Evolutionary conservation across 2,797 vertebrate genomes (phyloP), one percentile per base, ranked within the genome.

Genomic region (Channa striata): DNA sequence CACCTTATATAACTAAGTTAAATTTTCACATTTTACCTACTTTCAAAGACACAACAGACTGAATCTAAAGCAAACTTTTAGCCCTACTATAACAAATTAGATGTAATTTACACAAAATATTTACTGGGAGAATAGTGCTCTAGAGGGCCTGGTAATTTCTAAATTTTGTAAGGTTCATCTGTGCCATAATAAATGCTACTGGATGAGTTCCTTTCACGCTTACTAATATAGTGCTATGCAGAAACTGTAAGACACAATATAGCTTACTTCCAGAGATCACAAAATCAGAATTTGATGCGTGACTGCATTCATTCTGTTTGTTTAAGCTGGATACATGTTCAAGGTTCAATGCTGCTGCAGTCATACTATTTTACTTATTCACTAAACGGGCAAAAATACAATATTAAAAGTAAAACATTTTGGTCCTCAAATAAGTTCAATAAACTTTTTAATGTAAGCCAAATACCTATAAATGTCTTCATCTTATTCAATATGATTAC

Each of bases 211-310:
- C 23, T 20, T n/a, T 44, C 7, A 44, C n/a, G 16, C 0, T 8
- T n/a, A 34, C 10, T 62, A 11, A 12, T 14, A 11, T 8, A 40
- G 23, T 19, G 4, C 11, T 8, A 8, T 17, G 3, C 4, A 43
- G 61, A n/a, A 66, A 16, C 13, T 34, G 8, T 6, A 12, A 30
- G 6, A 6, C 11, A 33, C 43, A n/a, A 9, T 30, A 30, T 30
- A 17, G 17, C 40, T 11, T 25, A 39, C 7, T 43, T 16, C 30
- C 16, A 50, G 20, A 19, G 20, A 12, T 16, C 8, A 47, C 49
- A 68, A 46, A 59, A 16, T 25, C 4, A 1, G 17, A 6, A 36
- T 59, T 81, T 70, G 49, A 51, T 47, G 19, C 14, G 59, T 47
- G 37, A 65, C 36, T 65, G 14, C 34, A 48, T 37, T 52, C 11